These are phyloP conservation scores for Falco columbarius DNA, from an alignment of 2,797 vertebrate genomes.

Conservation along the genomic window DNA sequence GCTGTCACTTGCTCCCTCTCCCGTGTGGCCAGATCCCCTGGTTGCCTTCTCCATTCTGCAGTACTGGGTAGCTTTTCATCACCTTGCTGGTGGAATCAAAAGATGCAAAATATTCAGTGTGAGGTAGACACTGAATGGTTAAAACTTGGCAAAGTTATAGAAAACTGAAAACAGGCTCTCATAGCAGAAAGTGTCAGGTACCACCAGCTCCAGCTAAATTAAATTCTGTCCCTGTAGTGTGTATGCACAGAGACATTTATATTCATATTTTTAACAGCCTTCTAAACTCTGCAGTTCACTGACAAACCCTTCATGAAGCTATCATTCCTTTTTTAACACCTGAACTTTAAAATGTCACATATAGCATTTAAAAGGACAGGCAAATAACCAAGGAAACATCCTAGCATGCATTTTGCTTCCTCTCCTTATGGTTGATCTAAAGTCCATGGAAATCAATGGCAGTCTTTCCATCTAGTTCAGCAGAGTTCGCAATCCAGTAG, in stretches of 20 bases:
- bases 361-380: conserved; percentile 73
- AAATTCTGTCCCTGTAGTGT: conserved; percentile 77
- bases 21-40: conserved; percentile 22
- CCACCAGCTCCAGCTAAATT: conserved; percentile 73
- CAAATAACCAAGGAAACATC: conserved; percentile 73
- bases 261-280: conserved; percentile 77
- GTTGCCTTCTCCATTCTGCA: conserved; percentile 28
- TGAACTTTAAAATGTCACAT: conserved; percentile 74
- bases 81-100: conserved; percentile 69
- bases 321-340: conserved; percentile 73
- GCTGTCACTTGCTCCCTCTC: conserved; percentile 3
- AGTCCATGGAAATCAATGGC: conserved; percentile 51
- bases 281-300: conserved; percentile 77
- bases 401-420: conserved; percentile 52
- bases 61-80: conserved; percentile 65
- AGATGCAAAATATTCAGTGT: conserved; percentile 73
- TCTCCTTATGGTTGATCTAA: conserved; percentile 45
- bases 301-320: conserved; percentile 71
- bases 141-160: conserved; percentile 73
- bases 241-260: conserved; percentile 75
- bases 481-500: background rate
- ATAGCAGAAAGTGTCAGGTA: conserved; percentile 72
- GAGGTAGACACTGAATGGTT: conserved; percentile 70
- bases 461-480: conserved; percentile 39
- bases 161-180: conserved; percentile 73